These are phyloP conservation scores for Uloborus plumipes DNA, from an alignment of 2,888 invertebrate genomes.

Conservation along the genomic window DNA sequence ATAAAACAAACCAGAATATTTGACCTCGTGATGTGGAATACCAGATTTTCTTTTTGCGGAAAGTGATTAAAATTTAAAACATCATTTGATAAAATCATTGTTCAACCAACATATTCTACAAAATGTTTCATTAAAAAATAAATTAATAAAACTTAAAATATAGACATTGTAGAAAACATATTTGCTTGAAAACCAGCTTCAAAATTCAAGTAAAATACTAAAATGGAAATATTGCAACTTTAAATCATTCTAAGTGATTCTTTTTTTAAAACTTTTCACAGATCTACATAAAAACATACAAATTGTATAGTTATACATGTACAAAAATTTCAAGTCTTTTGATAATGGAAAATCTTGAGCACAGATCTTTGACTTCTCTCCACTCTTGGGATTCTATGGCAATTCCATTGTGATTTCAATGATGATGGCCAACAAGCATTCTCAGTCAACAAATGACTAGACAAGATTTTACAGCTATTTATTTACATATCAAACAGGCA, in stretches of 20 bases:
- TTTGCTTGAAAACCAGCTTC: no score
- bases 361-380: slow-evolving; percentile 45
- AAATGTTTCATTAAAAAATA: no score
- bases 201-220: no score
- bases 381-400: slow-evolving; percentile 21
- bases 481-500: slow-evolving; percentile 42
- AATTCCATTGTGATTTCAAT: slow-evolving; percentile 19
- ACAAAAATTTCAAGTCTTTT: slow-evolving; percentile 40
- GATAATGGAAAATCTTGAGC: slow-evolving; percentile 56
- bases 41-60: no score
- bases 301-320: slow-evolving; percentile 29
- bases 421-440: slow-evolving; percentile 30
- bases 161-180: no score
- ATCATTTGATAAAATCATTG: no score
- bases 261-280: not conserved
- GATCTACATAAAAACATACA: slow-evolving; percentile 44
- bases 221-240: no score
- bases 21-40: no score
- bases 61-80: no score
- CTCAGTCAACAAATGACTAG: slow-evolving; percentile 62
- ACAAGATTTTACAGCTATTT: slow-evolving; percentile 36
- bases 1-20: slow-evolving; percentile 20
- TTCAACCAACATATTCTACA: no score
- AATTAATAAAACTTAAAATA: no score
- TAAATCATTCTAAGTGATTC: no score